These are phyloP conservation scores for Mystacides longicornis DNA, from an alignment of 2,888 invertebrate species.

Conservation along the genomic window DNA sequence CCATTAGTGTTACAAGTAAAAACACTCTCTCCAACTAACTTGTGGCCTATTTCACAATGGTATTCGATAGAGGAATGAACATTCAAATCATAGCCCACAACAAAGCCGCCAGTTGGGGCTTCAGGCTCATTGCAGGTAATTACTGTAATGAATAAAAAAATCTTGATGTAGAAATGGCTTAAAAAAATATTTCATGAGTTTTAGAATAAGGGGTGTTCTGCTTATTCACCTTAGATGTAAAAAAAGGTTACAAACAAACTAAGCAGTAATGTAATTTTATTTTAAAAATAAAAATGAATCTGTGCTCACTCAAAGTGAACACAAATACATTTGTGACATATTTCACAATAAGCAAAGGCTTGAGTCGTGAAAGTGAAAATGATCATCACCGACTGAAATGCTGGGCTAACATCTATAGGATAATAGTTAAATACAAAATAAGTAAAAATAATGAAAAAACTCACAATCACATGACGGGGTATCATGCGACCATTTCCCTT, in stretches of 20 bases:
- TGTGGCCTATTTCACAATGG: slow-evolving; percentile 80
- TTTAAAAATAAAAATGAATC: too few species aligned
- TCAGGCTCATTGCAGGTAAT: slow-evolving; percentile 83
- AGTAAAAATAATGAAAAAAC: slow-evolving; percentile 28
- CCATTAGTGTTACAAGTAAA: slow-evolving; percentile 69
- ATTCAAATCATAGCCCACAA: slow-evolving; percentile 84
- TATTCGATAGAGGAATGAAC: slow-evolving; percentile 82
- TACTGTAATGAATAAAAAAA: slow-evolving; percentile 45
- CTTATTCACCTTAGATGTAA: too few species aligned
- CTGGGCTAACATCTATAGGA: neutral
- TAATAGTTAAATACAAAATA: neutral
- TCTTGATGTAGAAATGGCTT: neutral
- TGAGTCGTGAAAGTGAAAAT: too few species aligned
- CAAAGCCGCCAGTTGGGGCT: slow-evolving; percentile 77
- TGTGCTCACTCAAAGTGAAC: too few species aligned
- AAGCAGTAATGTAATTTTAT: too few species aligned
- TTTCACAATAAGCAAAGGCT: too few species aligned
- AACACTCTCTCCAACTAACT: slow-evolving; percentile 63
- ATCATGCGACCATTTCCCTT: slow-evolving; percentile 82
- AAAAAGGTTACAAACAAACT: too few species aligned
- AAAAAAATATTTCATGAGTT: too few species aligned
- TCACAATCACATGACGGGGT: slow-evolving; percentile 80
- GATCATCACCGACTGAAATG: too few species aligned
- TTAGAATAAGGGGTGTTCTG: too few species aligned
- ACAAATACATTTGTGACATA: too few species aligned